A percentile compares a stretch with the other conserved stretches of the same genome.
phyloP scores from a whole-genome alignment of 2,888 invertebrate genomes.

The Parapristionchus giblindavisi region DNA sequence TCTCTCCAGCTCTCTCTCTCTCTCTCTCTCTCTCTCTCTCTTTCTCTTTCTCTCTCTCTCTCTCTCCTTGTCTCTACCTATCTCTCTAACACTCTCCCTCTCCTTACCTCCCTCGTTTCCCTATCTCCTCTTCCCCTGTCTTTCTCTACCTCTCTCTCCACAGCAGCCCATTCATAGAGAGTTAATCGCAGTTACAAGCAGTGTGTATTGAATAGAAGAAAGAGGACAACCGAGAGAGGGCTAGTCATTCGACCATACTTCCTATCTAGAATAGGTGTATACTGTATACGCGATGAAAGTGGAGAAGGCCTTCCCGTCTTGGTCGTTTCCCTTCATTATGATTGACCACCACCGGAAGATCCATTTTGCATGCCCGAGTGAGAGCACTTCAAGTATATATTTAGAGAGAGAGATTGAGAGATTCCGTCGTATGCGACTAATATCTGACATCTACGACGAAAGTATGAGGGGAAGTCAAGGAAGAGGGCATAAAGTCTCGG shows the following conservation, averaged over 20 bases:
- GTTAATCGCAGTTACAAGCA: conserved; percentile 21
- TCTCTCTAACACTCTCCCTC: not conserved
- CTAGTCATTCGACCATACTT: conserved; percentile 4
- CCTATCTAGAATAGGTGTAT: too few species aligned
- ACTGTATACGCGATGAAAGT: too few species aligned
- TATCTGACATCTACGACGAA: too few species aligned
- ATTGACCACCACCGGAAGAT: conserved; percentile 31
- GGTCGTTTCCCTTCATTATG: not conserved
- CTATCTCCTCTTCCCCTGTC: not conserved
- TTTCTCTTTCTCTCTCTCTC: not conserved
- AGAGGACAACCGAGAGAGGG: not conserved
- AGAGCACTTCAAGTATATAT: too few species aligned
- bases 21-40: conserved; percentile 1
- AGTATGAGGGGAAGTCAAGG: not conserved
- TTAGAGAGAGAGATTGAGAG: not conserved
- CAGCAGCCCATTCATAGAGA: not conserved
- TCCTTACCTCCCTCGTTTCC: not conserved
- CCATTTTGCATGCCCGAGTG: conserved; percentile 28
- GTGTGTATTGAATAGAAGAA: not conserved
- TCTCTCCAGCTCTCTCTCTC: not conserved
- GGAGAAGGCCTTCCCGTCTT: too few species aligned
- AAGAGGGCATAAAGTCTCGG: too few species aligned
- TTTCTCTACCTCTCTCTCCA: not conserved
- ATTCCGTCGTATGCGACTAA: not conserved
- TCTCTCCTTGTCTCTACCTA: not conserved